Conservation (phyloP, 2,888 invertebrate genomes). For the Latheticus oryzae region DNA sequence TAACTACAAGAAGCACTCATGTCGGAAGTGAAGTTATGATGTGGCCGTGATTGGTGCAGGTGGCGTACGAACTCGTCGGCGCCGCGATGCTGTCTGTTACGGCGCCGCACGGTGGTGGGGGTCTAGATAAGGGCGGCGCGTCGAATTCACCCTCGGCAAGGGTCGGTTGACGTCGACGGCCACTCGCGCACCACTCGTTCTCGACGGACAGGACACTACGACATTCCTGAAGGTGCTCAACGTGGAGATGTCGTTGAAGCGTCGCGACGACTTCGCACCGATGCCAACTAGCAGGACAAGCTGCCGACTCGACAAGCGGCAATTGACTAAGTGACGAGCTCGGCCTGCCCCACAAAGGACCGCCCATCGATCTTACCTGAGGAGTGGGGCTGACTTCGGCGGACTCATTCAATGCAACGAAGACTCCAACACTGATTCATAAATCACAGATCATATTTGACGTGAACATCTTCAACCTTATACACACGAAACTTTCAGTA, state of each 20-base stretch:
- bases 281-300: slow-evolving; percentile 52
- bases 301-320: slow-evolving; percentile 61
- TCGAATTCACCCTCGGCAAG: slow-evolving; percentile 62
- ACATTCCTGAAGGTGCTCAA: slow-evolving; percentile 39
- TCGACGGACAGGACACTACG: slow-evolving; percentile 34
- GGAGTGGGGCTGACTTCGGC: slow-evolving; percentile 60
- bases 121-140: slow-evolving; percentile 64
- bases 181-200: slow-evolving; percentile 51
- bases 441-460: slow-evolving; percentile 62
- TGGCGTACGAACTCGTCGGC: slow-evolving; percentile 64
- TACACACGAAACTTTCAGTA: too few species aligned
- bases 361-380: slow-evolving; percentile 64
- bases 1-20: slow-evolving; percentile 50
- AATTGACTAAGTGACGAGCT: slow-evolving; percentile 64
- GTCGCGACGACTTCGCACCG: slow-evolving; percentile 42
- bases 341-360: slow-evolving; percentile 62
- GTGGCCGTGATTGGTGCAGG: slow-evolving; percentile 59
- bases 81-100: slow-evolving; percentile 65
- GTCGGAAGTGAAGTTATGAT: slow-evolving; percentile 52
- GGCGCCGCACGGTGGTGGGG: slow-evolving; percentile 63
- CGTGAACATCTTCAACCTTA: slow-evolving; percentile 34
- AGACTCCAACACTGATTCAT: slow-evolving; percentile 59
- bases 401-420: slow-evolving; percentile 64
- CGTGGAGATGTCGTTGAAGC: slow-evolving; percentile 32
- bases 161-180: slow-evolving; percentile 59